These are phyloP conservation scores for Ooceraea biroi DNA, from an alignment of 1,140 invertebrate genomes.

Conservation along the genomic window DNA sequence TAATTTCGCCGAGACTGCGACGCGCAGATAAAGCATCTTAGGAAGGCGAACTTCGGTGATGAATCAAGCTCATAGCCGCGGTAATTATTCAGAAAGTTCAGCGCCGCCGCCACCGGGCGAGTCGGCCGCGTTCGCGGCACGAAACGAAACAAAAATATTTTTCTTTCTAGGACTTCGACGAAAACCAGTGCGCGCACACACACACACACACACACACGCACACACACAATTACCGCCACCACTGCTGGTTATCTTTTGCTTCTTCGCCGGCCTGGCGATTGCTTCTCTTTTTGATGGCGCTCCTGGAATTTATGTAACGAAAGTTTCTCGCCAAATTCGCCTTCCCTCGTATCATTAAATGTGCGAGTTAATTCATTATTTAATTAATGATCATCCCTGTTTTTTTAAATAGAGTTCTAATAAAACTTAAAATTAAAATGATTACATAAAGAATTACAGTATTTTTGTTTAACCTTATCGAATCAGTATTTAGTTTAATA, in stretches of 20 bases:
- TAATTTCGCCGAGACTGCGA: slow-evolving; percentile 85
- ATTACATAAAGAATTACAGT: too few relatives aligned
- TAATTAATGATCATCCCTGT: background rate
- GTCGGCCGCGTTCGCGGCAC: slow-evolving; percentile 62
- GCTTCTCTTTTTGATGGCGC: slow-evolving; percentile 5
- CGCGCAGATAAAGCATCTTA: slow-evolving; percentile 86
- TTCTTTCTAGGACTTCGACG: slow-evolving; percentile 77
- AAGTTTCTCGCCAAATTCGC: background rate
- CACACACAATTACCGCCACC: background rate
- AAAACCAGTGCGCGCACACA: slow-evolving; percentile 21
- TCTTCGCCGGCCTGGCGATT: slow-evolving; percentile 5
- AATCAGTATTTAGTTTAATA: too few relatives aligned
- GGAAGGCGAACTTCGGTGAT: slow-evolving; percentile 85
- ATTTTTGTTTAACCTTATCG: too few relatives aligned
- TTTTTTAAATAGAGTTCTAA: background rate
- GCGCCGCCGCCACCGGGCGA: slow-evolving; percentile 73
- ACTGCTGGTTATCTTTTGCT: slow-evolving; percentile 38
- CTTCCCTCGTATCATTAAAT: slow-evolving; percentile 8
- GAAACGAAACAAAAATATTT: slow-evolving; percentile 84
- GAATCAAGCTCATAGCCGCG: slow-evolving; percentile 85
- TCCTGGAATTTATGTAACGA: slow-evolving; percentile 33
- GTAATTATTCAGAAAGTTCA: slow-evolving; percentile 86
- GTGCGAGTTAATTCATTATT: slow-evolving; percentile 5
- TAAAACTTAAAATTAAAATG: slow-evolving; percentile 12
- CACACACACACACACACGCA: too few relatives aligned